Percentiles rank a stretch among this genome's conserved stretches.
Evolutionary conservation across 1,140 invertebrate genomes (phyloP).

Genomic region (Anagrus nilaparvatae): DNA sequence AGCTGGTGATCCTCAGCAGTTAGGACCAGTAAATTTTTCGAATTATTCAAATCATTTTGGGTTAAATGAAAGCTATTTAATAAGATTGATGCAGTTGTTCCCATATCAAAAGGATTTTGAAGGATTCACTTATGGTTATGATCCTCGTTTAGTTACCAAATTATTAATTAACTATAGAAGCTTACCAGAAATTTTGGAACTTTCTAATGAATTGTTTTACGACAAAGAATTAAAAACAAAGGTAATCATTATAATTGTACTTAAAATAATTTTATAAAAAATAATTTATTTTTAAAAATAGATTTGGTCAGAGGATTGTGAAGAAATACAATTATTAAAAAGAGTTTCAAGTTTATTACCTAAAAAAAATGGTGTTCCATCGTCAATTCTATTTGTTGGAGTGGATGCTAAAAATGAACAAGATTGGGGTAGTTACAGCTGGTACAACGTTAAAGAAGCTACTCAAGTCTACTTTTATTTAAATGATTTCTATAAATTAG

Average conservation of each 20-base stretch:
- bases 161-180: conserved; percentile 68
- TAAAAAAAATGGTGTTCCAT: conserved; percentile 30
- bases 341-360: conserved; percentile 26
- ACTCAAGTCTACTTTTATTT: conserved; percentile 54
- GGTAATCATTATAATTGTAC: conserved; percentile 27
- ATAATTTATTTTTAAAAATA: neutral
- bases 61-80: conserved; percentile 58
- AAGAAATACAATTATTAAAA: conserved; percentile 26
- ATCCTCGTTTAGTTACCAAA: conserved; percentile 59
- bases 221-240: conserved; percentile 53
- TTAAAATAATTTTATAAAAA: neutral
- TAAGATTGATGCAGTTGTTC: conserved; percentile 50
- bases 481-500: conserved; percentile 50
- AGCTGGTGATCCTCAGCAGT: conserved; percentile 83
- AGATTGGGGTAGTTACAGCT: conserved; percentile 64
- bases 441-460: conserved; percentile 82
- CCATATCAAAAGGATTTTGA: conserved; percentile 55
- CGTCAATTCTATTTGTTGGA: conserved; percentile 69
- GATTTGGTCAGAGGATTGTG: conserved; percentile 15
- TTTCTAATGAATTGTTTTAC: conserved; percentile 77
- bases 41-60: conserved; percentile 51
- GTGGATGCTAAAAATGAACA: conserved; percentile 64
- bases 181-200: conserved; percentile 59
- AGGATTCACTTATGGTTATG: conserved; percentile 48
- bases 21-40: conserved; percentile 73